A percentile compares a stretch with the other conserved stretches of the same genome.
Evolutionary conservation across 2,113 vertebrate species (phyloP).

Genomic region (Prunella himalayana): DNA sequence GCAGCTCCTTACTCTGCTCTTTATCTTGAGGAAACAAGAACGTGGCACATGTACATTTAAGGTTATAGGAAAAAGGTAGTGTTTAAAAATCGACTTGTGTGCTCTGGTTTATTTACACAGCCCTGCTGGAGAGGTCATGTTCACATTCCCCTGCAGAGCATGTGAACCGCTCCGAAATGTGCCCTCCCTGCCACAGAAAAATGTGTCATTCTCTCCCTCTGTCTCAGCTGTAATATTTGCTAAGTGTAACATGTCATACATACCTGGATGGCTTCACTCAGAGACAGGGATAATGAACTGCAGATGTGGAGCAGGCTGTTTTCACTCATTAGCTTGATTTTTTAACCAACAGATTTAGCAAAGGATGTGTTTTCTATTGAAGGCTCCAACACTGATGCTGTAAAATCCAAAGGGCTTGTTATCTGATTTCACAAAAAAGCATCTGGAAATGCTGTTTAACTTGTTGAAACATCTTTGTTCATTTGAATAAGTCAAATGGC

Average conservation of each 20-base stretch:
- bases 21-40: not conserved
- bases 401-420: conserved; percentile 29
- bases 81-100: not conserved
- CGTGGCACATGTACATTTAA: not conserved
- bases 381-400: not conserved
- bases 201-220: not conserved
- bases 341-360: conserved; percentile 41
- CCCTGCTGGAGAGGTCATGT: not conserved
- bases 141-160: not conserved
- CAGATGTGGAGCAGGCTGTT: conserved; percentile 49
- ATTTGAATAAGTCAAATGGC: conserved; percentile 19
- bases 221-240: not conserved
- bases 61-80: not conserved
- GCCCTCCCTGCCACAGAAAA: not conserved
- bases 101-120: not conserved
- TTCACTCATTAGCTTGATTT: conserved; percentile 57
- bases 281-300: conserved; percentile 39
- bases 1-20: not conserved
- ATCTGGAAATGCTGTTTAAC: conserved; percentile 50
- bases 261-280: conserved; percentile 52
- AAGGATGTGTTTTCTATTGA: conserved; percentile 29
- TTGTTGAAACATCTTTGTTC: conserved; percentile 47
- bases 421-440: conserved; percentile 33
- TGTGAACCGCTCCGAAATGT: not conserved
- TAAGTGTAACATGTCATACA: not conserved